Evolutionary conservation across 2,113 vertebrate species (phyloP).

Genomic region (Dermatemys mawii): DNA sequence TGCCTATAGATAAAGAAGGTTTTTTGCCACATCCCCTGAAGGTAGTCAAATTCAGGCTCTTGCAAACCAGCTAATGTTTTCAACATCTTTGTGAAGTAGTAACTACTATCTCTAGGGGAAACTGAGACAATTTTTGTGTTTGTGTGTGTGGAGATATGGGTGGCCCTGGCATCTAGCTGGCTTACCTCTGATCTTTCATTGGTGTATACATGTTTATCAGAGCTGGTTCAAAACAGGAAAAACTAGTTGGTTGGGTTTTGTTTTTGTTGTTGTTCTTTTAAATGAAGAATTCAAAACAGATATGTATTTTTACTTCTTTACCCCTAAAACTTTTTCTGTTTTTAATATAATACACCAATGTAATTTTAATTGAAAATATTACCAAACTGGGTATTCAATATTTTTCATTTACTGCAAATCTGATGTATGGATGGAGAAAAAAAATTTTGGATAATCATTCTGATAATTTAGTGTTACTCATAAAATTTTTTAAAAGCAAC

Average conservation of each 20-base stretch:
- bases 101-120: fast-evolving
- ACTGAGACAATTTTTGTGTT: neutral
- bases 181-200: neutral
- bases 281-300: neutral
- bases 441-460: fast-evolving
- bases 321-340: neutral
- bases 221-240: neutral
- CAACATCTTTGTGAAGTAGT: neutral
- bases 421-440: neutral
- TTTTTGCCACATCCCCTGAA: neutral
- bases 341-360: neutral
- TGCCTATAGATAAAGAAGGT: neutral
- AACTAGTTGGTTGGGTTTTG: neutral
- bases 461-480: neutral
- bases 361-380: neutral
- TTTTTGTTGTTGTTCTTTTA: no score
- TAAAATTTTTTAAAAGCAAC: neutral
- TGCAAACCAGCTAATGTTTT: neutral
- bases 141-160: neutral
- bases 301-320: neutral
- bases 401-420: neutral
- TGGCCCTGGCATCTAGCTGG: neutral
- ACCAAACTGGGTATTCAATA: neutral
- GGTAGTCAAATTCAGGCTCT: neutral
- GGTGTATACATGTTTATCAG: neutral